These are phyloP conservation scores for Campylorhamphus procurvoides DNA, from an alignment of 2,113 vertebrate genomes.

Conservation along the genomic window DNA sequence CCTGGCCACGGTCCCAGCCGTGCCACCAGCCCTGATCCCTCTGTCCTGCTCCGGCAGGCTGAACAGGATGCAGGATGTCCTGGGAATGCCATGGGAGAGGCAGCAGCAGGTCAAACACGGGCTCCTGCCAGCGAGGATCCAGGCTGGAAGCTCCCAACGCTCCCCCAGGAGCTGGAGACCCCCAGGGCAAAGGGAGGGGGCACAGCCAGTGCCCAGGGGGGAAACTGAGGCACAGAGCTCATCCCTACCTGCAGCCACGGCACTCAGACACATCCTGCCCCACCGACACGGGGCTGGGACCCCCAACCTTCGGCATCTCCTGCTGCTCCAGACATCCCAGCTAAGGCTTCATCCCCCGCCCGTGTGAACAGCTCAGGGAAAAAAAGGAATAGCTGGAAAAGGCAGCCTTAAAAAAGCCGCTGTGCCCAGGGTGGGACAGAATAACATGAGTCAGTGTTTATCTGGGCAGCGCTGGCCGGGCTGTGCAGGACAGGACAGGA, in stretches of 20 bases:
- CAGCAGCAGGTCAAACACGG: neutral
- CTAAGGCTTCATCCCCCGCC: rapidly evolving
- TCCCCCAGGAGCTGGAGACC: neutral
- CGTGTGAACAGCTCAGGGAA: neutral
- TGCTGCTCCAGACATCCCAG: neutral
- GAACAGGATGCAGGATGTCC: neutral
- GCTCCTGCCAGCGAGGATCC: rapidly evolving
- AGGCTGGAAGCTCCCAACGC: neutral
- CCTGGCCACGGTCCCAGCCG: rapidly evolving
- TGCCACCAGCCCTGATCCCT: neutral
- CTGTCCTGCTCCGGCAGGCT: neutral
- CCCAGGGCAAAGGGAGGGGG: neutral
- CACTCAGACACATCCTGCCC: neutral
- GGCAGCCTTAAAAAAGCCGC: slow-evolving; percentile 12
- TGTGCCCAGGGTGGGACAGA: slow-evolving; percentile 50
- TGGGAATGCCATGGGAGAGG: neutral
- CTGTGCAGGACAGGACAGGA: neutral
- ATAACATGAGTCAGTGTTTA: slow-evolving; percentile 54
- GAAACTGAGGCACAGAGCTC: neutral
- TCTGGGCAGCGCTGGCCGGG: neutral
- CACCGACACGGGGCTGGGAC: rapidly evolving
- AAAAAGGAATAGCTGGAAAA: neutral
- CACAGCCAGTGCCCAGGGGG: neutral
- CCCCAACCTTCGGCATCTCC: neutral
- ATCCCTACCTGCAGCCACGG: neutral